Percentiles rank a stretch among this genome's conserved stretches.
Evolutionary conservation across 2,797 vertebrate species (phyloP).

Genomic region (Lepilemur ruficaudatus): DNA sequence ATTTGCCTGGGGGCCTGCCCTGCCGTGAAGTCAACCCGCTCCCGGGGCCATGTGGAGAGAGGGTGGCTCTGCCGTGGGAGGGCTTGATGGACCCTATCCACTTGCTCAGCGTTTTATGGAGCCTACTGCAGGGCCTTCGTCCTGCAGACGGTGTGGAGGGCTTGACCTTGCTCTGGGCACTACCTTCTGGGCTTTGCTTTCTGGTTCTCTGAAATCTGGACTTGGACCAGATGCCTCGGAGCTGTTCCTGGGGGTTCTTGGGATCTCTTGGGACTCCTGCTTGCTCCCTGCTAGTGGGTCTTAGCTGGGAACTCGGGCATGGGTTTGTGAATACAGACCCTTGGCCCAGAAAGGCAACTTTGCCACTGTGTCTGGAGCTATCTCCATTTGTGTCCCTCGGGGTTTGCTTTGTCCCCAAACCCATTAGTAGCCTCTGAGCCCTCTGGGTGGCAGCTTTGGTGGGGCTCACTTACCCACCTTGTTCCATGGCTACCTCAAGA

Average conservation of each 20-base stretch:
- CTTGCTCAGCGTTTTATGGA: not conserved
- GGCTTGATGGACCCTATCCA: fast-evolving
- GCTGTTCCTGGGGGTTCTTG: not conserved
- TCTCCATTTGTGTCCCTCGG: fast-evolving
- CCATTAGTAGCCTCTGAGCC: not conserved
- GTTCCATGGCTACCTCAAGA: not conserved
- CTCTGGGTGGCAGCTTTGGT: not conserved
- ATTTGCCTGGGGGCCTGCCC: too few species aligned
- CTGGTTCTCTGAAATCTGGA: not conserved
- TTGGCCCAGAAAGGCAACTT: not conserved
- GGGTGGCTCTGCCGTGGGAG: not conserved
- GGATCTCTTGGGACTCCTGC: too few species aligned
- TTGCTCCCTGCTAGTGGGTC: not conserved
- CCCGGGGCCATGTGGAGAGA: fast-evolving
- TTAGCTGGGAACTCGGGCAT: not conserved
- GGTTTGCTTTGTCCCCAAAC: not conserved
- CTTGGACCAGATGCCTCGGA: not conserved
- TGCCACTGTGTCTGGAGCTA: fast-evolving
- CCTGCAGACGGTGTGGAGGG: not conserved
- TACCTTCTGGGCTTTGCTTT: not conserved
- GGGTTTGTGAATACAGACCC: not conserved
- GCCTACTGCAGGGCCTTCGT: fast-evolving
- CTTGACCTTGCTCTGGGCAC: not conserved
- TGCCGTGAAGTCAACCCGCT: not conserved
- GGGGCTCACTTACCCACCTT: not conserved